Evolutionary conservation across 1,140 invertebrate genomes (phyloP).

Genomic region (Drosophila subpulchrella): DNA sequence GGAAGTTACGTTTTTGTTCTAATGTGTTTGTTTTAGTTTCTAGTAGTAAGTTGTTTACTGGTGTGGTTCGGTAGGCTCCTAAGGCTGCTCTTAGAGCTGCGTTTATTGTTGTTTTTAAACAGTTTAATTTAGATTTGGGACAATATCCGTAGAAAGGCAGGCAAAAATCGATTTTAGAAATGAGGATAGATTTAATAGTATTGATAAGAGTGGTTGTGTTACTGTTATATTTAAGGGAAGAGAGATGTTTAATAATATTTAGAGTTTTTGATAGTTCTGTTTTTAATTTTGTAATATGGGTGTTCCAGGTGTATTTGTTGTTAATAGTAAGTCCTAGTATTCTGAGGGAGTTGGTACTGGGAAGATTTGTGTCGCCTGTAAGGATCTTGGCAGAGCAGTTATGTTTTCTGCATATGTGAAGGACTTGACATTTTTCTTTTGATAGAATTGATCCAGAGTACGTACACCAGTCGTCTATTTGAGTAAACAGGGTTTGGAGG

Average conservation of each 20-base stretch:
- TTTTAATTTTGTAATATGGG: neutral
- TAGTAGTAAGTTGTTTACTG: neutral
- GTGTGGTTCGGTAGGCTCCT: too few relatives aligned
- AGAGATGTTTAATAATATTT: conserved; percentile 1
- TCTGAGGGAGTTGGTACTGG: conserved; percentile 1
- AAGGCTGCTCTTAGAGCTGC: neutral
- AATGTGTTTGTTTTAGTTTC: neutral
- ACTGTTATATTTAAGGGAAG: neutral
- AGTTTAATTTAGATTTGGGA: conserved; percentile 1
- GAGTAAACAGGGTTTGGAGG: neutral
- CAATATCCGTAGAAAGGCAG: neutral
- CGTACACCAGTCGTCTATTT: too few relatives aligned
- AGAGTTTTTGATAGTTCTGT: neutral
- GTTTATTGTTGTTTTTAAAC: neutral
- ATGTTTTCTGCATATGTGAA: neutral
- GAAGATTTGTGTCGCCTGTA: conserved; percentile 1
- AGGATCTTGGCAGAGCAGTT: neutral
- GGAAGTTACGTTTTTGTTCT: neutral
- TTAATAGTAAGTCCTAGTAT: neutral
- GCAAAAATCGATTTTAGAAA: conserved; percentile 1
- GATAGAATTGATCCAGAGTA: conserved; percentile 1
- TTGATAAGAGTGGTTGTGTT: conserved; percentile 1
- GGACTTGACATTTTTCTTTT: neutral
- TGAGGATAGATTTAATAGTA: neutral
- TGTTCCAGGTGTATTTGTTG: neutral